phyloP scores from a whole-genome alignment of 2,113 vertebrate species.

The Melanotaenia duboulayi region DNA sequence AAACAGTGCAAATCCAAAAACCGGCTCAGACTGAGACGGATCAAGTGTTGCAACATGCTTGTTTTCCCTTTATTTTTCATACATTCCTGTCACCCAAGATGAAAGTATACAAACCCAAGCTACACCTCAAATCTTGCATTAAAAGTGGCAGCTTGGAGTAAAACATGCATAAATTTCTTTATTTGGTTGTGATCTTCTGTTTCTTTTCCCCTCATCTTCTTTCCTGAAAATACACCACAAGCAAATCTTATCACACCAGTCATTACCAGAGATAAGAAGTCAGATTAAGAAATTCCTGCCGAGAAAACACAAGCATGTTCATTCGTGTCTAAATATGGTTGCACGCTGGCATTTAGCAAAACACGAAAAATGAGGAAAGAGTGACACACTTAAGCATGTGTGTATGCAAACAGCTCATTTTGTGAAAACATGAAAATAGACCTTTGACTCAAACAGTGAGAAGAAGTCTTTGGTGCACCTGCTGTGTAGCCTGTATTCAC shows the following conservation, averaged over 20 bases:
- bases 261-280: conserved; percentile 40
- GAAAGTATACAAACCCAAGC: neutral
- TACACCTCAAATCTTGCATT: neutral
- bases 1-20: neutral
- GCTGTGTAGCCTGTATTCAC: conserved; percentile 46
- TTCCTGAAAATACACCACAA: neutral
- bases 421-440: conserved; percentile 16
- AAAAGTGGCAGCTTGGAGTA: neutral
- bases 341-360: conserved; percentile 47
- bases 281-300: conserved; percentile 53
- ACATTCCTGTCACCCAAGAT: neutral
- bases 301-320: conserved; percentile 32
- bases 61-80: conserved; percentile 10
- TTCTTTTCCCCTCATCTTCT: conserved; percentile 13
- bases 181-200: rapidly evolving
- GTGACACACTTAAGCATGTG: conserved; percentile 12
- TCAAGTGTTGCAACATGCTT: conserved; percentile 3
- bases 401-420: conserved; percentile 19
- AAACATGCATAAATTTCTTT: rapidly evolving
- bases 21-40: neutral
- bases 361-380: conserved; percentile 37
- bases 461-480: conserved; percentile 32
- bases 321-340: conserved; percentile 72
- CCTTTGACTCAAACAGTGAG: conserved; percentile 35
- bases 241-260: conserved; percentile 11